A percentile compares a stretch with the other conserved stretches of the same genome.
These are phyloP conservation scores for Siderastrea siderea DNA, from an alignment of 92 coral and sea anemone genomes.

Conservation along the genomic window DNA sequence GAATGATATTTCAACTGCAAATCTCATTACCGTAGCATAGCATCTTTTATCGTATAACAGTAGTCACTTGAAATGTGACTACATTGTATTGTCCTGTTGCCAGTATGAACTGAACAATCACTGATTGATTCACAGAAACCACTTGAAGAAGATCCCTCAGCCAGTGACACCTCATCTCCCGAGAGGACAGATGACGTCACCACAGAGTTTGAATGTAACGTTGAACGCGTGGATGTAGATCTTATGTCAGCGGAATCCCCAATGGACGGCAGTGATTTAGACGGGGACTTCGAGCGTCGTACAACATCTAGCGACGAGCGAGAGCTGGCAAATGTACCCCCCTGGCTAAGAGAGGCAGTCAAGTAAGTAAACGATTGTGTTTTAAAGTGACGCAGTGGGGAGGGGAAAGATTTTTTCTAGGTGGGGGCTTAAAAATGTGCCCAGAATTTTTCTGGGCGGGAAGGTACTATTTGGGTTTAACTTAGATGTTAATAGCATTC, in stretches of 20 bases:
- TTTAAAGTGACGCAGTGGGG: not conserved
- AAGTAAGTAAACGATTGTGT: not conserved
- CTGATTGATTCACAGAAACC: not conserved
- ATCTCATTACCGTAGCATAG: no score
- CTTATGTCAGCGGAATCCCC: not conserved
- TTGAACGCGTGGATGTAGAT: not conserved
- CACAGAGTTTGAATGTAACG: slow-evolving; percentile 19
- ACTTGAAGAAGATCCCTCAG: not conserved
- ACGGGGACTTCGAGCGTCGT: slow-evolving; percentile 10
- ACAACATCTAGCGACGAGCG: slow-evolving; percentile 18
- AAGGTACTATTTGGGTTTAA: not conserved
- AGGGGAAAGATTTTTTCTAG: not conserved
- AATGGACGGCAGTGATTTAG: not conserved
- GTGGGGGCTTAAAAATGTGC: no score
- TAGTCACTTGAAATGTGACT: no score
- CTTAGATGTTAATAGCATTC: not conserved
- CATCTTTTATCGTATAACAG: no score
- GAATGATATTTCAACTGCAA: no score
- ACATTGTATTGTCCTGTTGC: no score
- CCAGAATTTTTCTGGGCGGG: not conserved
- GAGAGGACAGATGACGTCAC: slow-evolving; percentile 20
- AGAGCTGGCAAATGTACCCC: slow-evolving; percentile 10
- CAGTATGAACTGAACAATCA: no score
- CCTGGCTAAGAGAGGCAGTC: slow-evolving; percentile 39
- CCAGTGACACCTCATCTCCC: not conserved